Evolutionary conservation across 2,797 vertebrate genomes (phyloP), one percentile per base, ranked within the genome.

Genomic region (Knipowitschia caucasica): DNA sequence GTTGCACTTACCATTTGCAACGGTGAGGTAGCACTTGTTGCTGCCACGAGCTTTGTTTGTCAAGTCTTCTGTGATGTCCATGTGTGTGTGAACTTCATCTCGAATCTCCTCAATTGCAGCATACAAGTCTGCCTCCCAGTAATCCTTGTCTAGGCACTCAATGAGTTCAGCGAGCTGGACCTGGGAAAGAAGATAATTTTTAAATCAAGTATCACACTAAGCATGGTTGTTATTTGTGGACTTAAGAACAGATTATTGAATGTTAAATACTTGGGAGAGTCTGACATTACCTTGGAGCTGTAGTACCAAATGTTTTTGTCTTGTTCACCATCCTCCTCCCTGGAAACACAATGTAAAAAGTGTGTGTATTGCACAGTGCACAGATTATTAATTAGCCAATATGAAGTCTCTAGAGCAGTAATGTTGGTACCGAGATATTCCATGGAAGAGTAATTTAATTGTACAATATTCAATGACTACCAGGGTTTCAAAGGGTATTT

Each of bases 221-320:
- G 15, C 25, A 15, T 2, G 4, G 6, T 9, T 17, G 12, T 46
- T 4, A 5, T 46, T n/a, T 27, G 39, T 24, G n/a, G n/a, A n/a
- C n/a, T n/a, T n/a, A n/a, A 25, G 6, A 25, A n/a, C 21, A n/a
- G 14, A 6, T n/a, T n/a, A 10, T 15, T 42, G 4, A 17, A 7
- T 17, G 7, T 36, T 3, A 14, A 4, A 25, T 5, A 43, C 25
- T 8, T 3, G 15, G 2, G 1, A 20, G 44, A 46, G 26, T 17
- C 2, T 10, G 30, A 7, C 2, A 17, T 60, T 84, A 87, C 91
- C 82, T 94, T 95, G 69, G 94, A 95, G 87, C 95, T 99, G 78
- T 94, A 98, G 88, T 99, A 99, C 96, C 96, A 98, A 80, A 96
- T 93, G 84, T 89, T 89, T 91, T 98, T 98, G 75, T 94, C 89